Conservation (phyloP, 1,140 invertebrate genomes). For the Brachionus calyciflorus region DNA sequence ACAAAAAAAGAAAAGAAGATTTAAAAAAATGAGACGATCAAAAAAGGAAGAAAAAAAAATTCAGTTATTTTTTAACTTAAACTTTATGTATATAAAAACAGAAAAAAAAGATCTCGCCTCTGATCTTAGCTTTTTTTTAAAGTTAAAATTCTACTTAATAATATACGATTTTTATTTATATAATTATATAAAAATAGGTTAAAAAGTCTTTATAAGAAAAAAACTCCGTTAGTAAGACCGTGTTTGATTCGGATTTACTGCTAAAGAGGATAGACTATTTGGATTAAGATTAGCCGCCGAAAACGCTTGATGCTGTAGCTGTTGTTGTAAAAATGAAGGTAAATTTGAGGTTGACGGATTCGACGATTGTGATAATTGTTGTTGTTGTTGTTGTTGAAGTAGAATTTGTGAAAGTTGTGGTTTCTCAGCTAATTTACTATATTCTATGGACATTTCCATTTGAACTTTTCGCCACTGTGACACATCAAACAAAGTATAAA, state of each 20-base stretch:
- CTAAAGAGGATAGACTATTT: background rate
- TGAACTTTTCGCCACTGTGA: slow-evolving; percentile 86
- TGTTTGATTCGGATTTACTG: slow-evolving; percentile 19
- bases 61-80: no score
- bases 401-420: slow-evolving; percentile 60
- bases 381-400: background rate
- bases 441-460: slow-evolving; percentile 94
- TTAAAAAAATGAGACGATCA: no score
- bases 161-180: no score
- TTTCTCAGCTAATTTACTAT: slow-evolving; percentile 89
- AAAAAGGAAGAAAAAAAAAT: no score
- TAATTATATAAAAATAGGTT: no score
- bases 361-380: slow-evolving; percentile 18
- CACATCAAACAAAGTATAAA: slow-evolving; percentile 97
- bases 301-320: slow-evolving; percentile 23
- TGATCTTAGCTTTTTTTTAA: no score
- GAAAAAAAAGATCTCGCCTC: no score
- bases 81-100: no score
- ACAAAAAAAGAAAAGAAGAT: no score
- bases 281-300: background rate
- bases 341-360: background rate
- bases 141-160: no score
- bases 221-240: background rate
- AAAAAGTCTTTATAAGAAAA: no score
- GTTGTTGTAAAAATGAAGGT: slow-evolving; percentile 13